Conservation (phyloP, 2,113 vertebrate species). For the Hydropotes inermis region DNA sequence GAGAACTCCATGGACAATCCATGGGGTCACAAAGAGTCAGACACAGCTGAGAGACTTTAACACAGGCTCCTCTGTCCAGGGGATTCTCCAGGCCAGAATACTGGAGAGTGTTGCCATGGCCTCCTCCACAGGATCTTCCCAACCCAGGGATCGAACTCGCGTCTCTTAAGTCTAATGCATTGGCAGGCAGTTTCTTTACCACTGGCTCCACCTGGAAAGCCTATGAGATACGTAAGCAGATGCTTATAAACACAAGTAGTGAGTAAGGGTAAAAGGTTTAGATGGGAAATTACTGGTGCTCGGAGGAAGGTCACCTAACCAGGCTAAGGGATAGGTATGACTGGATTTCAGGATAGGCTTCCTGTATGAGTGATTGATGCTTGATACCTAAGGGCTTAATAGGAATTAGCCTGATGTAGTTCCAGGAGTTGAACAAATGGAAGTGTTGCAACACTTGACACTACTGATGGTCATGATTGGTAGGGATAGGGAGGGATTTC, state of each 20-base stretch:
- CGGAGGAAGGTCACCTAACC: not conserved
- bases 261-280: not conserved
- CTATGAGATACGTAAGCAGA: not conserved
- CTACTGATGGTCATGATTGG: not conserved
- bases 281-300: not conserved
- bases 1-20: not conserved
- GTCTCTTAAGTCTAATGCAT: not conserved
- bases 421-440: not conserved
- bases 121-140: not conserved
- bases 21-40: not conserved
- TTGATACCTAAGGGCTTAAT: not conserved
- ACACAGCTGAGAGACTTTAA: not conserved
- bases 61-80: not conserved
- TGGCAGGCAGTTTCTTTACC: not conserved
- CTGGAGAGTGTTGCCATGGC: not conserved
- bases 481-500: not conserved
- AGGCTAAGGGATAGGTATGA: not conserved
- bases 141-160: rapidly evolving
- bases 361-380: not conserved
- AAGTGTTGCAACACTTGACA: not conserved
- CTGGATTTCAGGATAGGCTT: not conserved
- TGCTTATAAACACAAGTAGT: not conserved
- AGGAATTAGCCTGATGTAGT: not conserved
- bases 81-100: not conserved
- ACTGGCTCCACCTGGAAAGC: not conserved